Percentiles rank a stretch among this genome's conserved stretches.
Conservation (phyloP, 2,888 invertebrate species). For the Aproaerema taeniolella region DNA sequence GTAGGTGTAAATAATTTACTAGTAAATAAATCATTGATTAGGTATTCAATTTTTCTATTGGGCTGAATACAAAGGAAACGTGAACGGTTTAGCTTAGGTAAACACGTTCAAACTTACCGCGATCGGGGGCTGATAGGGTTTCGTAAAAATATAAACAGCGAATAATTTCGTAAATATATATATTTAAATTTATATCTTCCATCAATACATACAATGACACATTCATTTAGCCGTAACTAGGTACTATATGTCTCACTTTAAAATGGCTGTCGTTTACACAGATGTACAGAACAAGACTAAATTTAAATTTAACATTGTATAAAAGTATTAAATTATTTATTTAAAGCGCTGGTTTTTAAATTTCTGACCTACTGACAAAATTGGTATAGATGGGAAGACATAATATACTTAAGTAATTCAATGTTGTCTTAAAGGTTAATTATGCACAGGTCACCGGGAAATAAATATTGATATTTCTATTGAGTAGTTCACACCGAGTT, state of each 20-base stretch:
- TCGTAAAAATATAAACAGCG: conserved; percentile 34
- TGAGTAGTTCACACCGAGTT: no score
- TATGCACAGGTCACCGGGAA: no score
- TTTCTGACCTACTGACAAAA: conserved; percentile 37
- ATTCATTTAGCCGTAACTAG: conserved; percentile 64
- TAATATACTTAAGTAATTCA: conserved; percentile 33
- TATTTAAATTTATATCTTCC: conserved; percentile 78
- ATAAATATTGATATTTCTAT: no score
- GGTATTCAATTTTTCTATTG: no score
- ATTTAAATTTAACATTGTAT: conserved; percentile 13
- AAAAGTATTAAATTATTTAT: neutral
- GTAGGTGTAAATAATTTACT: no score
- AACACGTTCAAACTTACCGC: no score
- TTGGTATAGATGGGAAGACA: conserved; percentile 62
- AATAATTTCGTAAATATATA: conserved; percentile 76
- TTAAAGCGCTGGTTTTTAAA: conserved; percentile 16
- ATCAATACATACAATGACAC: conserved; percentile 77
- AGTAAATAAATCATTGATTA: no score
- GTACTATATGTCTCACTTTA: conserved; percentile 56
- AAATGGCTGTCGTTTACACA: conserved; percentile 45
- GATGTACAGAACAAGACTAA: conserved; percentile 11
- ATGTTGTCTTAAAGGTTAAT: no score
- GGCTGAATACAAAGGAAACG: no score
- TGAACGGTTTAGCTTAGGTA: no score
- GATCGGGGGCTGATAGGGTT: no score